These are phyloP conservation scores for Pterophyllum scalare DNA, from an alignment of 2,113 vertebrate genomes.

Conservation along the genomic window DNA sequence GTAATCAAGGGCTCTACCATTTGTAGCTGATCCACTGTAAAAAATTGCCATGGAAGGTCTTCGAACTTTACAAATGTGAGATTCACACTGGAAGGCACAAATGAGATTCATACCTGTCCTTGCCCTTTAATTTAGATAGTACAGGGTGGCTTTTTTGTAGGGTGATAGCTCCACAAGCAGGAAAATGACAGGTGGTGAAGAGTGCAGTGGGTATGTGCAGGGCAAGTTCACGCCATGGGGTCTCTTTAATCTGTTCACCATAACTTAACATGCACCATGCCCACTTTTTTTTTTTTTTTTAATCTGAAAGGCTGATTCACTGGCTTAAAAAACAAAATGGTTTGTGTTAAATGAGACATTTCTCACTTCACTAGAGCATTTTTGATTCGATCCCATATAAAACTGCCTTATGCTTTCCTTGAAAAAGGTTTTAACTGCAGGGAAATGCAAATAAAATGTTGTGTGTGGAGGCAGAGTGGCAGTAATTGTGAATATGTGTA, in stretches of 20 bases:
- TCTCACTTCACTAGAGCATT: not conserved
- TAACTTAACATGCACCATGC: slow-evolving; percentile 41
- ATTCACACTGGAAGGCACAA: slow-evolving; percentile 12
- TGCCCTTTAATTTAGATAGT: slow-evolving; percentile 25
- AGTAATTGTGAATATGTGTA: slow-evolving; percentile 53
- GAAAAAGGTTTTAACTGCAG: slow-evolving; percentile 17
- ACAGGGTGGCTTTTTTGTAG: slow-evolving; percentile 25
- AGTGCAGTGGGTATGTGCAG: slow-evolving; percentile 59
- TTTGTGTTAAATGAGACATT: not conserved
- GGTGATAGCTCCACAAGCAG: slow-evolving; percentile 40
- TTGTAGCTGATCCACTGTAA: not conserved
- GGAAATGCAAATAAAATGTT: not conserved
- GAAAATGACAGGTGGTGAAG: slow-evolving; percentile 77
- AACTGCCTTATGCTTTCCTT: slow-evolving; percentile 5
- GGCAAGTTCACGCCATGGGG: slow-evolving; percentile 66
- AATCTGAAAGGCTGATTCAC: slow-evolving; percentile 10
- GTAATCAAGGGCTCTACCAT: not conserved
- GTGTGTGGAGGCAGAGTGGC: slow-evolving; percentile 15
- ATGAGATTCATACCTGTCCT: not conserved
- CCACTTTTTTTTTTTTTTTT: slow-evolving; percentile 34
- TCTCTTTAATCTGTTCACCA: slow-evolving; percentile 75
- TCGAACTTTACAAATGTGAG: not conserved
- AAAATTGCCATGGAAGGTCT: not conserved
- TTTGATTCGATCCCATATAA: not conserved
- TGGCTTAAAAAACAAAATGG: not conserved